Percentiles rank a stretch among this genome's conserved stretches.
phyloP scores from a whole-genome alignment of 2,797 vertebrate species.

The Pantherophis alleghaniensis region DNA sequence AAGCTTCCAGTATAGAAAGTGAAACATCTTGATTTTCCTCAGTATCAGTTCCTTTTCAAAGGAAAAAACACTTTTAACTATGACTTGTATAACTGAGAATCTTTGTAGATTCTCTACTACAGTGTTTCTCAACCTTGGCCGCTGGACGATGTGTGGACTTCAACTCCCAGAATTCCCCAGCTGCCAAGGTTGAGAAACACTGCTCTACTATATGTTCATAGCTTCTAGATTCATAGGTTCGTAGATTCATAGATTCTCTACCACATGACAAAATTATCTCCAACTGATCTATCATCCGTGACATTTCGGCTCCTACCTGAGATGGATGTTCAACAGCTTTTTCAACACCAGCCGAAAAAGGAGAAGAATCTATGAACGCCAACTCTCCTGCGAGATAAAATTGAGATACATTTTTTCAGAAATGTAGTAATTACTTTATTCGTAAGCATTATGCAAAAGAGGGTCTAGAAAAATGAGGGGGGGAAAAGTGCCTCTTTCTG shows the following conservation, averaged over 20 bases:
- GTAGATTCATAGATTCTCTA: too few relatives aligned
- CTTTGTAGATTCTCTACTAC: not conserved
- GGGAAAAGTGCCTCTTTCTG: not conserved
- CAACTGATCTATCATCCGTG: not conserved
- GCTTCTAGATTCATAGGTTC: too few relatives aligned
- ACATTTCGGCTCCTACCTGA: not conserved
- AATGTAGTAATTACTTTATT: not conserved
- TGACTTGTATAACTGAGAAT: not conserved
- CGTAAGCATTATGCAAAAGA: not conserved
- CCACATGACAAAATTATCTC: not conserved
- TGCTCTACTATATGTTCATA: too few relatives aligned
- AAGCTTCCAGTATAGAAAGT: not conserved
- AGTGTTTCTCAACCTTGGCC: too few relatives aligned
- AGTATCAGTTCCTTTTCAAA: not conserved
- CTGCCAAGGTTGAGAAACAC: too few relatives aligned
- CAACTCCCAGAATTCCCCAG: too few relatives aligned
- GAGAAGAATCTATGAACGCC: not conserved
- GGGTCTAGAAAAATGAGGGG: not conserved
- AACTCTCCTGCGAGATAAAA: not conserved
- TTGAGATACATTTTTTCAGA: not conserved
- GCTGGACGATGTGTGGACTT: too few relatives aligned
- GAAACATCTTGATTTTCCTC: not conserved
- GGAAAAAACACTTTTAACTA: not conserved
- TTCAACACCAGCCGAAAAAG: not conserved
- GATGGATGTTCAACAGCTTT: not conserved